A percentile compares a stretch with the other conserved stretches of the same genome.
phyloP scores from a whole-genome alignment of 2,113 vertebrate genomes.

The Podocnemis expansa region DNA sequence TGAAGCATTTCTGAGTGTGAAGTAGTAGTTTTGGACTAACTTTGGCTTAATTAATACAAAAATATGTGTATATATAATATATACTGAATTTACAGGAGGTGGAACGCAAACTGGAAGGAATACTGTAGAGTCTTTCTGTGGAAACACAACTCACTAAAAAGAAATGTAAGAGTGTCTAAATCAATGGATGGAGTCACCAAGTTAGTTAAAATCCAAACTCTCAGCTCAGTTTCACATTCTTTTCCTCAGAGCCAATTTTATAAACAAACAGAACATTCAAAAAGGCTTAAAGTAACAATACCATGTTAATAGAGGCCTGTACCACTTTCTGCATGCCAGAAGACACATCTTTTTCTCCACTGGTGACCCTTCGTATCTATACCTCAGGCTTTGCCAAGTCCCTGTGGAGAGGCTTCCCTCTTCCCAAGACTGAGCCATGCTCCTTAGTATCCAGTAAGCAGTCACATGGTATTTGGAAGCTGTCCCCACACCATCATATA shows the following conservation, averaged over 20 bases:
- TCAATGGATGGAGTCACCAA: not conserved
- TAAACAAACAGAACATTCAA: not conserved
- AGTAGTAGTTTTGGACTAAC: not conserved
- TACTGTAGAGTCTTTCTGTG: not conserved
- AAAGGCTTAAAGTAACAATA: not conserved
- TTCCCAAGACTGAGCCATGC: not conserved
- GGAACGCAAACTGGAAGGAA: not conserved
- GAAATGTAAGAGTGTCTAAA: not conserved
- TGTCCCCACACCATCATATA: fast-evolving
- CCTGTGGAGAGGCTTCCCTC: not conserved
- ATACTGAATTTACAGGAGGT: not conserved
- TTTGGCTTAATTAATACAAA: not conserved
- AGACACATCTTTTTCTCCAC: not conserved
- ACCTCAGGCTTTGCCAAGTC: not conserved
- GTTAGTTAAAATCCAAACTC: not conserved
- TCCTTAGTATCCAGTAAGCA: not conserved
- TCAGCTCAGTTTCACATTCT: not conserved
- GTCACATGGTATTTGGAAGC: not conserved
- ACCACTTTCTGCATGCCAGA: not conserved
- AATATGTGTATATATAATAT: not conserved
- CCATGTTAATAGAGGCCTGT: not conserved
- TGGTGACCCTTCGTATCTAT: not conserved
- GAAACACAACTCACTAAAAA: not conserved
- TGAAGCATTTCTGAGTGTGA: not conserved
- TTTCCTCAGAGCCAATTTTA: not conserved